A percentile compares a stretch with the other conserved stretches of the same genome.
These are phyloP conservation scores for Cantharis nigra DNA, from an alignment of 2,888 invertebrate species.

Conservation along the genomic window DNA sequence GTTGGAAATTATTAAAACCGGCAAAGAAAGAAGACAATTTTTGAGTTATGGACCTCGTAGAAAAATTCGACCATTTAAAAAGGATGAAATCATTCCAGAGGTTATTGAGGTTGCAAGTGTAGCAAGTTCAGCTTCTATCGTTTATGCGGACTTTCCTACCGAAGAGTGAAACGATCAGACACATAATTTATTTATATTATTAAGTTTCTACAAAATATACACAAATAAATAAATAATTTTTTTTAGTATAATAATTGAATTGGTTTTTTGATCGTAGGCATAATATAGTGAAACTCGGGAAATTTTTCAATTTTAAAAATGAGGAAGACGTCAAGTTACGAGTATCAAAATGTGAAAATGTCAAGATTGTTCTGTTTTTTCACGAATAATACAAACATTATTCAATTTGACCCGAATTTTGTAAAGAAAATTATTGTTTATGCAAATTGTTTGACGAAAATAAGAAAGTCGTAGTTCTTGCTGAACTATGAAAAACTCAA, in stretches of 20 bases:
- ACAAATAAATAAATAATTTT: background rate
- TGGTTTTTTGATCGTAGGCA: background rate
- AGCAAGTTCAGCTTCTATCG: background rate
- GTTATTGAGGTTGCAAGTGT: background rate
- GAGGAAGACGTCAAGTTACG: background rate
- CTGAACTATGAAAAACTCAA: background rate
- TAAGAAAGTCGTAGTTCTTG: background rate
- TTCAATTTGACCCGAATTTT: background rate
- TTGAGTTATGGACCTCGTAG: slow-evolving; percentile 38
- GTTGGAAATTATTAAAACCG: slow-evolving; percentile 60
- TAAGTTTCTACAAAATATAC: background rate
- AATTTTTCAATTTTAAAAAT: background rate
- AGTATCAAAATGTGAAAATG: slow-evolving; percentile 29
- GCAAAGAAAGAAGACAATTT: slow-evolving; percentile 57
- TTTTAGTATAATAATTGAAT: background rate
- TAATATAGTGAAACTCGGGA: background rate
- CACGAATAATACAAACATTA: background rate
- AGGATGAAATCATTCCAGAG: background rate
- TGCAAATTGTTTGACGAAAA: background rate
- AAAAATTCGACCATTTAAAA: background rate
- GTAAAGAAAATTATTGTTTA: background rate
- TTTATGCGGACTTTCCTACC: background rate
- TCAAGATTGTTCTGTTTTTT: slow-evolving; percentile 8
- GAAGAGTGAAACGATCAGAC: background rate
- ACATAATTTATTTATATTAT: background rate